Conservation (phyloP, 2,113 vertebrate species). For the Jaculus jaculus region DNA sequence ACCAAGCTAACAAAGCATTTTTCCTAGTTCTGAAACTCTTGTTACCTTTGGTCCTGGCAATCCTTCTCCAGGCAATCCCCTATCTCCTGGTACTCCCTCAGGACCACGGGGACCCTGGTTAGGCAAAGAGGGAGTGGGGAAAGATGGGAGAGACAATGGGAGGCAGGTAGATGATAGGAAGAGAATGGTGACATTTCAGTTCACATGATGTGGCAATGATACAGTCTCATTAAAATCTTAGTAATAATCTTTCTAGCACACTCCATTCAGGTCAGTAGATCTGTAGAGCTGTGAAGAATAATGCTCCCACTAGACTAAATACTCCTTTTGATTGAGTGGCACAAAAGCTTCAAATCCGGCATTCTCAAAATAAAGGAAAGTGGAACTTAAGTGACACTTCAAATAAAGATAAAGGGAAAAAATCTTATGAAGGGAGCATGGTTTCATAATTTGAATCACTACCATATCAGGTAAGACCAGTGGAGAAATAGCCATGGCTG, state of each 20-base stretch:
- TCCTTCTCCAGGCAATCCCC: constrained; percentile 88
- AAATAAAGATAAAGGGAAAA: neutral
- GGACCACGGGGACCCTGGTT: constrained; percentile 87
- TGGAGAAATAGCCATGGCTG: neutral
- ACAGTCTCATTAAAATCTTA: neutral
- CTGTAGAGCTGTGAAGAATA: neutral
- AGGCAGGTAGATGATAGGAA: neutral
- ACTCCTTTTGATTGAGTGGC: neutral
- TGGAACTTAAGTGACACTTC: neutral
- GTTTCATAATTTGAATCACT: neutral
- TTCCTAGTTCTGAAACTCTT: neutral
- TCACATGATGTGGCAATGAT: neutral
- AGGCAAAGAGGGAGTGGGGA: neutral
- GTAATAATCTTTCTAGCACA: neutral
- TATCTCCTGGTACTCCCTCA: constrained; percentile 86
- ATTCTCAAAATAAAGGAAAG: constrained; percentile 14
- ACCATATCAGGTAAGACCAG: neutral
- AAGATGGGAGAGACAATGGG: neutral
- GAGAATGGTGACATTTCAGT: constrained; percentile 22
- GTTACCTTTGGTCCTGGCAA: constrained; percentile 89
- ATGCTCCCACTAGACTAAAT: neutral
- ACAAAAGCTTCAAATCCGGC: neutral
- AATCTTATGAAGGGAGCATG: neutral
- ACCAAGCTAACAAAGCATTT: neutral
- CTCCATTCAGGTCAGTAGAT: neutral